Evolutionary conservation across 37 sponge, comb jelly and placozoan species (phyloP).

Genomic region (Aplysina aerophoba): DNA sequence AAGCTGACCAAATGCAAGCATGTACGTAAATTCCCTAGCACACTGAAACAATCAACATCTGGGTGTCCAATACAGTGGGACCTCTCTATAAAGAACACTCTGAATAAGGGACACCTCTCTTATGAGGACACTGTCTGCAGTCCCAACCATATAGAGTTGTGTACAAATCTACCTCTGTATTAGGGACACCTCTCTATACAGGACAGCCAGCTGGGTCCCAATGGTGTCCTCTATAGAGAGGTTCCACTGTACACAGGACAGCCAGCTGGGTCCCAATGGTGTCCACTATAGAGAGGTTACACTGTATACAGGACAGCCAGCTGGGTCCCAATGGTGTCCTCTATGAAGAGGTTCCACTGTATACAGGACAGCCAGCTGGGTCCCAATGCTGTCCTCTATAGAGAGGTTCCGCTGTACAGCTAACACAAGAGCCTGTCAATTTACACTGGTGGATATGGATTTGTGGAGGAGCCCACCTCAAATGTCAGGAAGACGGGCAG

Average conservation of each 20-base stretch:
- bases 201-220: no score
- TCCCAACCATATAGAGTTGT: no score
- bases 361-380: background rate
- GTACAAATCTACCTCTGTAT: no score
- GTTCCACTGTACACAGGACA: constrained; percentile 4
- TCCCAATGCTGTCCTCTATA: background rate
- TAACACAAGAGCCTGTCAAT: background rate
- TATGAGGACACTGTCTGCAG: no score
- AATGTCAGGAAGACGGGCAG: background rate
- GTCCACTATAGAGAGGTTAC: background rate
- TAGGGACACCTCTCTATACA: no score
- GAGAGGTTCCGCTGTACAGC: constrained; percentile 12
- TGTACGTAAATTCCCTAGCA: no score
- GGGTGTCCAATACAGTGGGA: no score
- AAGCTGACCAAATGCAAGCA: no score
- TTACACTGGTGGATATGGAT: background rate
- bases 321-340: background rate
- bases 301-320: constrained; percentile 7
- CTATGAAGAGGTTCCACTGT: constrained; percentile 9
- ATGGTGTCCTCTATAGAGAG: no score
- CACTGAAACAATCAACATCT: no score
- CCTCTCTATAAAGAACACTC: no score
- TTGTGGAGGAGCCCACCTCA: constrained; percentile 9
- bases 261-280: background rate
- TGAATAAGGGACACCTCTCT: no score